These are phyloP conservation scores for Phoxinus dragarum DNA, from an alignment of 2,797 vertebrate genomes.

Conservation along the genomic window DNA sequence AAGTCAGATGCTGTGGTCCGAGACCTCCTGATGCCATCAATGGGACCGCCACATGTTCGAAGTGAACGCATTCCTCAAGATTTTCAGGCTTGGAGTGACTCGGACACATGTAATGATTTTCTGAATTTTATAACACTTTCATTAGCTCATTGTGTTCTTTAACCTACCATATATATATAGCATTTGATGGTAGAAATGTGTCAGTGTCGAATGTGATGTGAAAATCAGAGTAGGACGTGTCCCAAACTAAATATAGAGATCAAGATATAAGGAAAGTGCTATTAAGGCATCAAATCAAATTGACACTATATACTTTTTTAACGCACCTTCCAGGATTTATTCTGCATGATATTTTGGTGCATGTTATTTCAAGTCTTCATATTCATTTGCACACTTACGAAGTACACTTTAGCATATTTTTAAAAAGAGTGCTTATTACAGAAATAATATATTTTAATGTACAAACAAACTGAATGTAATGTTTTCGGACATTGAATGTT, in stretches of 20 bases:
- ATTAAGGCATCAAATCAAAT: not conserved
- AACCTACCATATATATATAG: not conserved
- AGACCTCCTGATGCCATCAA: conserved; percentile 42
- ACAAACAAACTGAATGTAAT: not conserved
- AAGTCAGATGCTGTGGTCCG: conserved; percentile 43
- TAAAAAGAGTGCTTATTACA: not conserved
- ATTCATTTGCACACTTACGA: not conserved
- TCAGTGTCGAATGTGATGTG: not conserved
- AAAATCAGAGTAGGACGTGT: not conserved
- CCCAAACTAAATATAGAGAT: not conserved
- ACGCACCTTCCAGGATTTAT: not conserved
- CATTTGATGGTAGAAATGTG: not conserved
- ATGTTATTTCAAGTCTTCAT: not conserved
- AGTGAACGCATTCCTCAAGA: conserved; percentile 43
- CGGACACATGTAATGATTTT: too few species aligned
- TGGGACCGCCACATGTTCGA: conserved; percentile 46
- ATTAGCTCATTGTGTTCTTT: not conserved
- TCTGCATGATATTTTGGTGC: not conserved
- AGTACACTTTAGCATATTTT: not conserved
- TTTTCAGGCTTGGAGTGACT: not conserved
- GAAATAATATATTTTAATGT: not conserved
- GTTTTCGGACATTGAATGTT: not conserved
- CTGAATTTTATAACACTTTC: not conserved
- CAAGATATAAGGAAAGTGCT: too few species aligned
- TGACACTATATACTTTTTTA: not conserved